Evolutionary conservation across 2,888 invertebrate genomes (phyloP).

Genomic region (Carabus problematicus): DNA sequence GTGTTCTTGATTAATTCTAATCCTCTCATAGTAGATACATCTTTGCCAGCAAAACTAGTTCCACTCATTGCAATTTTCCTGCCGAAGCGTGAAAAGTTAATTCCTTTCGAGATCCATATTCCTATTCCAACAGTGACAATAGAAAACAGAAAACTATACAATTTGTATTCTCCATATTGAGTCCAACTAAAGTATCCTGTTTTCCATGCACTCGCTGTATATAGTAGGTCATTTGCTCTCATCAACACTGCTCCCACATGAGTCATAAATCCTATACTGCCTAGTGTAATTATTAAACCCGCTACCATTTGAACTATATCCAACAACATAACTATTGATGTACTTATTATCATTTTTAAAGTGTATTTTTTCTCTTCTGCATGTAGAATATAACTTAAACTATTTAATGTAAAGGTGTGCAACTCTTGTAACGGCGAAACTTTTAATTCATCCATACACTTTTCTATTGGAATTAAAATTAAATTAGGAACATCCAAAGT

Average conservation of each 20-base stretch:
- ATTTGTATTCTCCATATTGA: constrained; percentile 45
- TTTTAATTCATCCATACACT: constrained; percentile 29
- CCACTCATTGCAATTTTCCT: constrained; percentile 31
- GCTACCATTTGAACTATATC: constrained; percentile 47
- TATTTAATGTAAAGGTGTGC: constrained; percentile 45
- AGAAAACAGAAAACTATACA: constrained; percentile 42
- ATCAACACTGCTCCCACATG: constrained; percentile 46
- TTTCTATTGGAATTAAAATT: constrained; percentile 40
- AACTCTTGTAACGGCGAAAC: constrained; percentile 45
- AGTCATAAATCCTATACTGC: constrained; percentile 43
- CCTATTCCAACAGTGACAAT: constrained; percentile 33
- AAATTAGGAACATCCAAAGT: constrained; percentile 32
- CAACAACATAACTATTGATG: constrained; percentile 42
- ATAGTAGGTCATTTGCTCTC: constrained; percentile 47
- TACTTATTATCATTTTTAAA: constrained; percentile 42
- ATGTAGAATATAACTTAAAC: constrained; percentile 45
- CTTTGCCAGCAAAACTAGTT: constrained; percentile 24
- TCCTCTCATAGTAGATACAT: constrained; percentile 28
- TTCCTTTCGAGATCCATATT: constrained; percentile 30
- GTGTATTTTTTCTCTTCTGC: constrained; percentile 47
- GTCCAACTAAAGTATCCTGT: constrained; percentile 47
- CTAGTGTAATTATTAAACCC: constrained; percentile 45
- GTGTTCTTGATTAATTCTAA: constrained; percentile 28
- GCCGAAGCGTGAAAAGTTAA: constrained; percentile 40
- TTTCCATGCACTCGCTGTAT: constrained; percentile 41